A percentile compares a stretch with the other conserved stretches of the same genome.
Conservation (phyloP, 2,888 invertebrate genomes). For the Amphimallon solstitiale region DNA sequence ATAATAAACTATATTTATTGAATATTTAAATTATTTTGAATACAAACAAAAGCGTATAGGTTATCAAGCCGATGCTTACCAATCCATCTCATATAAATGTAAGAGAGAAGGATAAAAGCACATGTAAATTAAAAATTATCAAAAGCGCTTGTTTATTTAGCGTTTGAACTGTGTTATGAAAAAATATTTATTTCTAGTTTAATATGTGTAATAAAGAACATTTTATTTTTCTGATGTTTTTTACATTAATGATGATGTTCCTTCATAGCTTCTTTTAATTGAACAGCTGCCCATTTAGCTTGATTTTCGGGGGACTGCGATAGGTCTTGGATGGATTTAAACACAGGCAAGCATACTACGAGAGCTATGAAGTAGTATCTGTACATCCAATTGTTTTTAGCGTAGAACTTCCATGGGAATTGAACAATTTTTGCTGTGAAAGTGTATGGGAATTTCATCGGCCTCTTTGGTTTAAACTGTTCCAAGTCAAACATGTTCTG, state of each 20-base stretch:
- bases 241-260: not conserved
- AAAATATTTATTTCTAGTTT: too few species aligned
- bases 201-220: too few species aligned
- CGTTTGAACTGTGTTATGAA: too few species aligned
- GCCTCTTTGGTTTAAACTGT: slow-evolving; percentile 62
- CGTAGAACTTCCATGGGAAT: slow-evolving; percentile 80
- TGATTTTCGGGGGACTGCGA: slow-evolving; percentile 83
- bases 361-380: slow-evolving; percentile 75
- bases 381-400: slow-evolving; percentile 81
- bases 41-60: too few species aligned
- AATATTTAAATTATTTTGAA: too few species aligned
- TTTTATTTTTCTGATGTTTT: too few species aligned
- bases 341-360: slow-evolving; percentile 72
- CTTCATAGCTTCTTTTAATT: not conserved
- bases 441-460: slow-evolving; percentile 92
- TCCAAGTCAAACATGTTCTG: not conserved
- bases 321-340: slow-evolving; percentile 78
- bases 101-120: too few species aligned
- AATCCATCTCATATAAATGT: too few species aligned
- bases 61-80: too few species aligned
- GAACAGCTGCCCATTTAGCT: slow-evolving; percentile 71
- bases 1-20: too few species aligned
- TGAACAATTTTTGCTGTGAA: slow-evolving; percentile 81
- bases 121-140: too few species aligned
- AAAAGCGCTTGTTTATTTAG: too few species aligned